Evolutionary conservation across 2,797 vertebrate genomes (phyloP).

Genomic region (Cephalopachus bancanus): DNA sequence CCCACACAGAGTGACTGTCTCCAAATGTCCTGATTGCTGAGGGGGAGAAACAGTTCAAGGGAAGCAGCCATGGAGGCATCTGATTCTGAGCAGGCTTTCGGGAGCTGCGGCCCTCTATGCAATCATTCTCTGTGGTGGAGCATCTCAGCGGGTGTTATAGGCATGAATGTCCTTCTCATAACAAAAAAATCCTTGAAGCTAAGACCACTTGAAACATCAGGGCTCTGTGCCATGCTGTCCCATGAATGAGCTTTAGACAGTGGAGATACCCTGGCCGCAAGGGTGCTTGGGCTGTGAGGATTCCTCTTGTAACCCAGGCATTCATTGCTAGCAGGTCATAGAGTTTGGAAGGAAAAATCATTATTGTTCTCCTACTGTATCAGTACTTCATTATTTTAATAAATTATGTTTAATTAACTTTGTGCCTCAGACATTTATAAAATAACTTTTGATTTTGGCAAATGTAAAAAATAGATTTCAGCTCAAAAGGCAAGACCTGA

Average conservation of each 20-base stretch:
- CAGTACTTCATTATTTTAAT: background rate
- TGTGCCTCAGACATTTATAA: background rate
- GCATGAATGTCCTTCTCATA: background rate
- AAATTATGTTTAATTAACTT: background rate
- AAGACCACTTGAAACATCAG: background rate
- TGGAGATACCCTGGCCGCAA: fast-evolving
- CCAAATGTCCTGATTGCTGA: background rate
- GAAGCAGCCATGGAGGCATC: background rate
- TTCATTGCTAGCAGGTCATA: background rate
- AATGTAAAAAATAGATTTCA: background rate
- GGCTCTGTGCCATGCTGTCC: background rate
- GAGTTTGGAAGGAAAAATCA: background rate
- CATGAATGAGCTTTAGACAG: too few relatives aligned
- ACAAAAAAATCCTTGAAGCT: background rate
- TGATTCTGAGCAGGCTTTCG: background rate
- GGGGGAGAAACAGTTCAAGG: background rate
- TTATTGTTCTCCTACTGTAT: background rate
- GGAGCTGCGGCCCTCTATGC: background rate
- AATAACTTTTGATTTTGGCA: background rate
- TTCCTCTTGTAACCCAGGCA: fast-evolving
- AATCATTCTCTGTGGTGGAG: background rate
- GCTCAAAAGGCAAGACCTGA: background rate
- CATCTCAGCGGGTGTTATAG: too few relatives aligned
- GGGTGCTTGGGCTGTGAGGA: background rate
- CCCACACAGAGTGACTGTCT: too few relatives aligned